Conservation (phyloP, 2,888 invertebrate species). For the Panzeria rudis region DNA sequence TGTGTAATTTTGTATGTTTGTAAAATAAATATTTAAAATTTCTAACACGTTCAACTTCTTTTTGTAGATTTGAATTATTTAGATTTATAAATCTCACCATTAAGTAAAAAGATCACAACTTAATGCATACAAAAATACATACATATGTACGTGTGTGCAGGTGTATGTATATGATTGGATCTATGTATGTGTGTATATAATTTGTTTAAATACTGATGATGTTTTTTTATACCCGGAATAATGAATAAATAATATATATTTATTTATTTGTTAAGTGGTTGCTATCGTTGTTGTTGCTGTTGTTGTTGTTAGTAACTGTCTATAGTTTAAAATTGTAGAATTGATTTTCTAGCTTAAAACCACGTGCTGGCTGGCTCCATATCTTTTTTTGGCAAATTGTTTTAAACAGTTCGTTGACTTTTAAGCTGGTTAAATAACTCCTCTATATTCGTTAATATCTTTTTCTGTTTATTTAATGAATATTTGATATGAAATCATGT, state of each 20-base stretch:
- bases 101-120: background rate
- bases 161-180: background rate
- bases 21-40: background rate
- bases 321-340: slow-evolving; percentile 45
- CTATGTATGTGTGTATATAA: background rate
- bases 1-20: too few species aligned
- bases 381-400: slow-evolving; percentile 48
- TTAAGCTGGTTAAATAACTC: slow-evolving; percentile 68
- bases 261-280: slow-evolving; percentile 22
- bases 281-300: background rate
- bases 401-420: slow-evolving; percentile 79
- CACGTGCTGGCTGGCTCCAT: slow-evolving; percentile 65
- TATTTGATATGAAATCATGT: slow-evolving; percentile 79
- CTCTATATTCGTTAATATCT: slow-evolving; percentile 68
- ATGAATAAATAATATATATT: too few species aligned
- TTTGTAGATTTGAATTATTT: background rate
- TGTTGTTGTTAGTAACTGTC: slow-evolving; percentile 26
- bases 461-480: slow-evolving; percentile 80
- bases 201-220: too few species aligned
- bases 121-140: background rate
- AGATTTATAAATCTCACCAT: background rate
- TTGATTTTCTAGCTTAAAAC: slow-evolving; percentile 69
- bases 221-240: slow-evolving; percentile 59
- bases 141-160: background rate
- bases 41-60: background rate